These are phyloP conservation scores for Cherax quadricarinatus DNA, from an alignment of 1,140 invertebrate species.

Conservation along the genomic window DNA sequence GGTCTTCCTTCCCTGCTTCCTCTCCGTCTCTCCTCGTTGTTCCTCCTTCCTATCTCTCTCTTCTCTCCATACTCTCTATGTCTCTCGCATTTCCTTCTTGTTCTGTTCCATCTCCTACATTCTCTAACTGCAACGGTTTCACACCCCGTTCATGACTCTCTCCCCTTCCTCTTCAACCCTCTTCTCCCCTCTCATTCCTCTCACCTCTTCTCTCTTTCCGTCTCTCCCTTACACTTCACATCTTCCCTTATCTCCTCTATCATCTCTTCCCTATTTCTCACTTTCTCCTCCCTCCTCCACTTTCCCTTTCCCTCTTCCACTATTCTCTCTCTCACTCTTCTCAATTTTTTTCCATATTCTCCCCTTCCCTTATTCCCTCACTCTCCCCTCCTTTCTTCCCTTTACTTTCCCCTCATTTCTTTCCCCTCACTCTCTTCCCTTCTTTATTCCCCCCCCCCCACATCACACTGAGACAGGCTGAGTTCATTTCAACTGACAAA, in stretches of 20 bases:
- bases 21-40: too few relatives aligned
- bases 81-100: neutral
- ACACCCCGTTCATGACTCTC: neutral
- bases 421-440: neutral
- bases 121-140: too few relatives aligned
- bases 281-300: neutral
- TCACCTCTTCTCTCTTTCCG: neutral
- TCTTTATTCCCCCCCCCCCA: neutral
- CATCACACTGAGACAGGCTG: too few relatives aligned
- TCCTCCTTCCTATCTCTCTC: too few relatives aligned
- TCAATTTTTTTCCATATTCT: too few relatives aligned
- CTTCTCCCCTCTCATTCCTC: too few relatives aligned
- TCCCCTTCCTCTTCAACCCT: neutral
- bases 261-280: neutral
- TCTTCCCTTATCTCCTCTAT: neutral
- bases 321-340: neutral
- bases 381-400: too few relatives aligned
- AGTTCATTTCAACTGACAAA: constrained; percentile 12
- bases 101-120: neutral
- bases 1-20: too few relatives aligned
- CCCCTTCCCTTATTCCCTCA: too few relatives aligned
- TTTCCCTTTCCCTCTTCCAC: neutral
- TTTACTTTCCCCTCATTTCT: too few relatives aligned
- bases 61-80: too few relatives aligned
- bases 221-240: neutral